Base-by-base conservation (phyloP, 2,797 vertebrate genomes). In the Lepus oiostolus region DNA sequence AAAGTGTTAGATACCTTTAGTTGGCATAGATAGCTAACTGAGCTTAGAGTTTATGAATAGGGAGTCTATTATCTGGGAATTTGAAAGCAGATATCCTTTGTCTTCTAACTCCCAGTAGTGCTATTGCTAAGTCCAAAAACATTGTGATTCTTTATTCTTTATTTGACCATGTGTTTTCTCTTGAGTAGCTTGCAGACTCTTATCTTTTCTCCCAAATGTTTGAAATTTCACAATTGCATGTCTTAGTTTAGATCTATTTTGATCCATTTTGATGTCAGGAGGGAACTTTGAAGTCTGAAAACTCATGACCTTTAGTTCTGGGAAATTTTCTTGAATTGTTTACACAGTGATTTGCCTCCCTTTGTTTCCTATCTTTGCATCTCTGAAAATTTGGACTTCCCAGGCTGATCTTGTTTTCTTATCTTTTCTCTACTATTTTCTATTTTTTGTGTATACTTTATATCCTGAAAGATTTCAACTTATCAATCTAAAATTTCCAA, bases 311-410 rank as follows among this genome's bases (percentile, higher is more conserved):
- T 93, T 86, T 88, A 50, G 30, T 86, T 93, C 38, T 91, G 70
- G 75, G 75, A 88, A 93, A 79, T 70, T 65, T 85, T 79, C 74
- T 92, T 81, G 8, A 76, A 74, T 96, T 93, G 80, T 88, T 63
- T 72, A 22, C 62, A 62, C 35, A 63, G 35, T 52, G 47, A 89
- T 85, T 88, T 77, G 52, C 54, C 42, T 79, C 60, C 30, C 52
- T 90, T 88, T 90, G 63, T 77, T 72, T 28, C 58, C 76, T 87
- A 26, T 72, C 52, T 87, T 71, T 76, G 67, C 47, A 76, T 90
- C 68, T 83, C 30, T 90, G 38, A 68, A 84, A 72, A 74, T 71
- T 30, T 93, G 28, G 38, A 65, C 28, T 84, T 90, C 68, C 38
- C 32, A 85, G 26, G 32, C 16, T 50, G 67, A 62, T 67, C 22